phyloP scores from a whole-genome alignment of 2,113 vertebrate genomes.

The Steatornis caripensis region DNA sequence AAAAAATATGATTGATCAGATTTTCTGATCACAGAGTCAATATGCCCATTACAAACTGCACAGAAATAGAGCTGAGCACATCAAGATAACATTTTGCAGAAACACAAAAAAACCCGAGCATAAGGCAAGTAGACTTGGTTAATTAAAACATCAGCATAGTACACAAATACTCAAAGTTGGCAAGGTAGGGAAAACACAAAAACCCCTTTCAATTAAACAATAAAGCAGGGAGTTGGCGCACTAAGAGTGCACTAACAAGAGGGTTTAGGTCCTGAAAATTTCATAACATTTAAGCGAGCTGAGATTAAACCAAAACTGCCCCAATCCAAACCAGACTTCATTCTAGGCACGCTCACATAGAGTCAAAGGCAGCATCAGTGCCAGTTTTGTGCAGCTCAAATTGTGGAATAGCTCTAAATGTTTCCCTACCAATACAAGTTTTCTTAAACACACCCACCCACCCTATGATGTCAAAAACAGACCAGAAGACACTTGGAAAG shows the following conservation, averaged over 20 bases:
- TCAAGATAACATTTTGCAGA: not conserved
- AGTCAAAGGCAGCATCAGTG: not conserved
- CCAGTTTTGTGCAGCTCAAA: not conserved
- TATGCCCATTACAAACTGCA: not conserved
- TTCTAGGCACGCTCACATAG: not conserved
- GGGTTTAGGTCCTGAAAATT: slow-evolving; percentile 2
- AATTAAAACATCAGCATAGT: not conserved
- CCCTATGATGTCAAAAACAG: not conserved
- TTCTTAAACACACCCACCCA: not conserved
- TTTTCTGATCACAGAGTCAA: not conserved
- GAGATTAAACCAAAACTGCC: not conserved
- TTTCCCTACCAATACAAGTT: not conserved
- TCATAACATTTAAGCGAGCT: not conserved
- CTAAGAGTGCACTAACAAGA: not conserved
- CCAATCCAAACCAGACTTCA: not conserved
- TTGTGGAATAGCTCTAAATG: not conserved
- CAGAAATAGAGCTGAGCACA: not conserved
- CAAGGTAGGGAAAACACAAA: not conserved
- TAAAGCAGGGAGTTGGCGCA: not conserved
- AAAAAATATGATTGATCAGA: not conserved
- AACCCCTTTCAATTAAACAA: not conserved
- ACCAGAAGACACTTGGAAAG: not conserved
- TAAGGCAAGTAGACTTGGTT: not conserved
- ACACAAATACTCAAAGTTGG: not conserved
- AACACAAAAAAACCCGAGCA: not conserved